These are phyloP conservation scores for Cirrhinus molitorella DNA, from an alignment of 2,797 vertebrate genomes.

Conservation along the genomic window DNA sequence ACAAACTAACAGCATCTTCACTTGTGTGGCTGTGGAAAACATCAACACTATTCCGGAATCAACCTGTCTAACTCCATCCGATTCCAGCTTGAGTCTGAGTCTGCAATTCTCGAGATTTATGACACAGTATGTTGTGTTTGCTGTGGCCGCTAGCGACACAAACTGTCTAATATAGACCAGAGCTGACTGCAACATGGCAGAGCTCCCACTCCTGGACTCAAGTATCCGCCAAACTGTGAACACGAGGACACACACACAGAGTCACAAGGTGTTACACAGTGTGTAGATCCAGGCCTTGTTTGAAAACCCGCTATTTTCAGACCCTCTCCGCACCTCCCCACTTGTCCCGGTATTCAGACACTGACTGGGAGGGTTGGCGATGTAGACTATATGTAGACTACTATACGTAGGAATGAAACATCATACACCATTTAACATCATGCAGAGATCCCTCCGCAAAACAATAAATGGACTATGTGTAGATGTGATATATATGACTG, in stretches of 20 bases:
- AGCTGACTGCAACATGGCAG: neutral
- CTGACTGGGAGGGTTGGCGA: neutral
- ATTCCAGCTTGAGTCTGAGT: neutral
- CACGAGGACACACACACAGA: constrained; percentile 22
- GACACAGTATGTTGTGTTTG: neutral
- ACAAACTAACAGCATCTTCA: neutral
- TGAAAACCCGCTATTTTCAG: constrained; percentile 36
- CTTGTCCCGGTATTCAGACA: neutral
- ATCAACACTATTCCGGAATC: neutral
- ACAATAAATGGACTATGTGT: neutral
- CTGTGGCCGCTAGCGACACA: neutral
- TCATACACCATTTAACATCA: too few species aligned
- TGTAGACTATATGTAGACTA: neutral
- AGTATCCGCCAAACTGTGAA: neutral
- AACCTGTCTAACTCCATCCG: neutral
- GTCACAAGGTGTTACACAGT: constrained; percentile 14
- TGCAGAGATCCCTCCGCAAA: neutral
- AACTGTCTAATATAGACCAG: neutral
- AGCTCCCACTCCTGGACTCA: neutral
- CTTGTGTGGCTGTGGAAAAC: neutral
- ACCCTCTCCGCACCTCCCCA: neutral
- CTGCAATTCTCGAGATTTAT: constrained; percentile 22
- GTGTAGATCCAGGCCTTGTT: constrained; percentile 16
- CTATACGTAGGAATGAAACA: constrained; percentile 20
- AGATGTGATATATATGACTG: too few species aligned